These are phyloP conservation scores for Melanerpes aurifrons DNA, from an alignment of 2,113 vertebrate species.

Conservation along the genomic window DNA sequence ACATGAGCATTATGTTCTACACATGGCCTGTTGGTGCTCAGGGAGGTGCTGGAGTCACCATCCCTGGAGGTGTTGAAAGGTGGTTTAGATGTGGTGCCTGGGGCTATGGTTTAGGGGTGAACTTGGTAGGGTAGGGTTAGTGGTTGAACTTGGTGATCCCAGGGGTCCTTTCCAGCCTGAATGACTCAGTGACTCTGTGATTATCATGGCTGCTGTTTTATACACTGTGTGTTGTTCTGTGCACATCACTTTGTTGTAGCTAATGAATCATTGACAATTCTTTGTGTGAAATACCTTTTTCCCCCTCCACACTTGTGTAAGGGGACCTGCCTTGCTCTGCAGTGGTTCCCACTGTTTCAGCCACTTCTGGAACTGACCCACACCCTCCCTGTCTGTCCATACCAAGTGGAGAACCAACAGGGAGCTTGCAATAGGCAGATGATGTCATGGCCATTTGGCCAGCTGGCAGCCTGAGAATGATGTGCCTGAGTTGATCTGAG, in stretches of 20 bases:
- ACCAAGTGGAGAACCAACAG: background rate
- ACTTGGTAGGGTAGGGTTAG: too few species aligned
- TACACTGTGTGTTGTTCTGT: background rate
- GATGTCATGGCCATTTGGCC: background rate
- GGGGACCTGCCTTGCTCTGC: background rate
- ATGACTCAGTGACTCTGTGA: too few species aligned
- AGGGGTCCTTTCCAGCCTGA: too few species aligned
- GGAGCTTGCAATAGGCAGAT: background rate
- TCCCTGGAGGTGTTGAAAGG: too few species aligned
- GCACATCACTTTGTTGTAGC: background rate
- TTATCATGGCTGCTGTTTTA: background rate
- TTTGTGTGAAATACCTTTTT: background rate
- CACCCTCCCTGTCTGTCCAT: fast-evolving
- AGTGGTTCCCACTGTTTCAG: background rate
- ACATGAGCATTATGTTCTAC: background rate
- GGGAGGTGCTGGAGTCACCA: too few species aligned
- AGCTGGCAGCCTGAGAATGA: background rate
- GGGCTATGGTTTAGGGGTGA: too few species aligned
- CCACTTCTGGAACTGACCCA: background rate
- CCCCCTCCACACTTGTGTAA: background rate
- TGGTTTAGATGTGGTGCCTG: too few species aligned
- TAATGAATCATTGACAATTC: background rate
- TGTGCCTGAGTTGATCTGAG: background rate
- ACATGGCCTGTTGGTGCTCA: background rate
- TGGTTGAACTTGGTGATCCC: too few species aligned